Conservation (phyloP, 2,113 vertebrate genomes). For the Plecturocebus donacophilus region DNA sequence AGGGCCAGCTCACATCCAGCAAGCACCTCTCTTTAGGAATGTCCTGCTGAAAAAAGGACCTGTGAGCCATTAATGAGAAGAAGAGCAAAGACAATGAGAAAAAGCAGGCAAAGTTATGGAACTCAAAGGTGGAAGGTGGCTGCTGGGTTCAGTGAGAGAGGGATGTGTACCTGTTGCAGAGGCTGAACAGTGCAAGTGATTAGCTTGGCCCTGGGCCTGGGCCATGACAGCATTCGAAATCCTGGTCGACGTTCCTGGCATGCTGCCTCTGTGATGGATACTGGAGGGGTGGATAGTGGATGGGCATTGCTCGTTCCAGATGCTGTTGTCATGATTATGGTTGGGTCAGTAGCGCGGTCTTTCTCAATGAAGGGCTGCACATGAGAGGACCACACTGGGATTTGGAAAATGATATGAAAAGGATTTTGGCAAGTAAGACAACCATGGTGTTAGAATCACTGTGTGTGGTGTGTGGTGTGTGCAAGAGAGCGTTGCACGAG, state of each 20-base stretch:
- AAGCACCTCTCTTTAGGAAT: not conserved
- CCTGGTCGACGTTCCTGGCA: rapidly evolving
- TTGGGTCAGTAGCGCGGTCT: not conserved
- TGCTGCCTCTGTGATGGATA: not conserved
- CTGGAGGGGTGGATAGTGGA: not conserved
- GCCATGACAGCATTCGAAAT: rapidly evolving
- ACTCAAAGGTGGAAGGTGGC: not conserved
- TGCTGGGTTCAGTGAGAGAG: not conserved
- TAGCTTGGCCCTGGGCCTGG: rapidly evolving
- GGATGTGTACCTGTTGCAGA: rapidly evolving
- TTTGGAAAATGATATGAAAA: not conserved
- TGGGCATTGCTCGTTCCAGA: not conserved
- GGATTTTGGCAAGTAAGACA: not conserved
- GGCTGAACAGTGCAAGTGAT: rapidly evolving
- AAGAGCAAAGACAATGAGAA: not conserved
- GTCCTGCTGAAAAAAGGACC: not conserved
- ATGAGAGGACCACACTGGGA: too few relatives aligned
- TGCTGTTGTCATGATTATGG: too few relatives aligned
- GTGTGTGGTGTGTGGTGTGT: not conserved
- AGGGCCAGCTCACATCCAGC: not conserved
- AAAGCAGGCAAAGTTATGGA: not conserved
- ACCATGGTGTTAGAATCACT: rapidly evolving
- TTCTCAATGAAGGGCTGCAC: not conserved
- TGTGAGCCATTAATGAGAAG: not conserved
- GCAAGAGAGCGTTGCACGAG: rapidly evolving